These are phyloP conservation scores for Cacoxenus indagator DNA, from an alignment of 2,888 invertebrate species.

Conservation along the genomic window DNA sequence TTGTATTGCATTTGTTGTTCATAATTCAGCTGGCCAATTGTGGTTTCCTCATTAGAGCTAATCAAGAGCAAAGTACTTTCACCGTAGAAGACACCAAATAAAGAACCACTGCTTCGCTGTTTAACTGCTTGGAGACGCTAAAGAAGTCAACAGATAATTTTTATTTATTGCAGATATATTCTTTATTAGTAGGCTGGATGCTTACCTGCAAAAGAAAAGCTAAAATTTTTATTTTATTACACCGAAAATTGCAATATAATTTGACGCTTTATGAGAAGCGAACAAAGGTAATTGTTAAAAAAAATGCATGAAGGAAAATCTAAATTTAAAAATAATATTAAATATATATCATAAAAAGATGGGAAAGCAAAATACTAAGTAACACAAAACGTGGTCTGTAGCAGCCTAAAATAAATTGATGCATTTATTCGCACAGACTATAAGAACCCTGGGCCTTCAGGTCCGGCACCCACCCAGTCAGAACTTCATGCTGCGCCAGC, in stretches of 20 bases:
- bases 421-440: constrained; percentile 25
- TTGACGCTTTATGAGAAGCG: background rate
- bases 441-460: constrained; percentile 1
- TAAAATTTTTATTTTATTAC: constrained; percentile 78
- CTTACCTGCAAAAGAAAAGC: constrained; percentile 80
- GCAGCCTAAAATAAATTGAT: too few species aligned
- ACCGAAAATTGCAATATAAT: background rate
- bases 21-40: constrained; percentile 72
- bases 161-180: background rate
- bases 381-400: background rate
- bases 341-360: constrained; percentile 17
- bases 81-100: constrained; percentile 83
- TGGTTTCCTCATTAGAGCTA: constrained; percentile 77
- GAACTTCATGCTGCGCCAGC: background rate
- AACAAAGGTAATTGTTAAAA: constrained; percentile 13
- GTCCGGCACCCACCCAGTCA: background rate
- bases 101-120: constrained; percentile 77
- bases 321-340: too few species aligned
- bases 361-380: constrained; percentile 52
- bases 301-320: too few species aligned
- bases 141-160: too few species aligned
- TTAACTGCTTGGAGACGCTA: constrained; percentile 79
- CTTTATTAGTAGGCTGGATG: constrained; percentile 15
- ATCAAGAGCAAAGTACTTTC: constrained; percentile 80
- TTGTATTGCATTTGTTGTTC: constrained; percentile 73